Percentiles rank a stretch among this genome's conserved stretches.
These are phyloP conservation scores for Arenaria interpres DNA, from an alignment of 2,113 vertebrate species.

Conservation along the genomic window DNA sequence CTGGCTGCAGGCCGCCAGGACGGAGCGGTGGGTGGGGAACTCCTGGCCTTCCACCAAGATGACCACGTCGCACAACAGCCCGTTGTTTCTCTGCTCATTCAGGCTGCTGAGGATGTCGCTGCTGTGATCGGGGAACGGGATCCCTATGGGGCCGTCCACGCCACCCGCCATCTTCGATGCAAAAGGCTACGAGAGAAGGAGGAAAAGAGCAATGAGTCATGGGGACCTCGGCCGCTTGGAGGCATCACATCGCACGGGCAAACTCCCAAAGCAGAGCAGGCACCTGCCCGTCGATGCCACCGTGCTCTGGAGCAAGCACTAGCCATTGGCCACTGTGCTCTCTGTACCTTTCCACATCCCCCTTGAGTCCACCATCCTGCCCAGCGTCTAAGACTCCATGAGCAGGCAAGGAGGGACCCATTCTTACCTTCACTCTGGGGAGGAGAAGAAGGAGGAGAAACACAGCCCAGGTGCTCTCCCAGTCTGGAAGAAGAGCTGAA, in stretches of 20 bases:
- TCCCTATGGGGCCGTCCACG: conserved; percentile 95
- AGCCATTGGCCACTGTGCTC: fast-evolving
- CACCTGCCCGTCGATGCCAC: fast-evolving
- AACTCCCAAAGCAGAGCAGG: neutral
- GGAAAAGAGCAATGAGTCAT: neutral
- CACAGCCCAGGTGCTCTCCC: neutral
- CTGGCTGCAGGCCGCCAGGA: conserved; percentile 95
- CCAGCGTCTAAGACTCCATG: fast-evolving
- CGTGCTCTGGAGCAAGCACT: neutral
- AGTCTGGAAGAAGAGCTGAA: neutral
- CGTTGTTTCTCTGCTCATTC: conserved; percentile 93
- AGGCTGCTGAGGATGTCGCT: conserved; percentile 93
- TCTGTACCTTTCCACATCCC: neutral
- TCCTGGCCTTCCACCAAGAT: conserved; percentile 92
- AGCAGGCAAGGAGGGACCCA: neutral
- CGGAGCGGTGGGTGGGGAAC: conserved; percentile 97
- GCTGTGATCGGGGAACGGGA: conserved; percentile 98
- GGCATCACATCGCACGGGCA: fast-evolving
- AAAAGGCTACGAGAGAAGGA: conserved; percentile 44
- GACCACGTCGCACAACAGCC: conserved; percentile 93
- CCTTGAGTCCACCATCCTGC: fast-evolving
- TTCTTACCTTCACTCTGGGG: neutral
- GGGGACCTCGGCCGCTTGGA: fast-evolving
- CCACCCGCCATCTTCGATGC: conserved; percentile 82
- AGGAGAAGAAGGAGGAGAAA: neutral